Evolutionary conservation across 1,140 invertebrate genomes (phyloP).

Genomic region (Bombus confusus): DNA sequence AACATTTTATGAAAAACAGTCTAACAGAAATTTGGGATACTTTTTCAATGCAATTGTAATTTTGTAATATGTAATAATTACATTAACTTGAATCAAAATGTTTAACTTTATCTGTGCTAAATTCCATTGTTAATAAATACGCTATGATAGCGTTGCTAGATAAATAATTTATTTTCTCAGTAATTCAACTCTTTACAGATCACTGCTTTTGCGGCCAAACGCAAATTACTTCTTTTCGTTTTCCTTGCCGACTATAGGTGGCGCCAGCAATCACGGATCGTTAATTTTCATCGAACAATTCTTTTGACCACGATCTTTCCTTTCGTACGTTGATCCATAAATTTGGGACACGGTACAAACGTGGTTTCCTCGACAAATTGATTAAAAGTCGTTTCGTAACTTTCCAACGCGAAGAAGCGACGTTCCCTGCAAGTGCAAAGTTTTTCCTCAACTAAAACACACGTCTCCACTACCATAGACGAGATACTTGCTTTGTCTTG

Average conservation of each 20-base stretch:
- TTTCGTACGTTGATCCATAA: background rate
- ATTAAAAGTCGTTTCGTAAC: background rate
- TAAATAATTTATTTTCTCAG: background rate
- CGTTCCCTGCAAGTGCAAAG: background rate
- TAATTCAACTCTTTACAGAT: background rate
- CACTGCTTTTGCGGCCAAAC: constrained; percentile 13
- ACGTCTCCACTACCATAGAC: too few relatives aligned
- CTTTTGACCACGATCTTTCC: too few relatives aligned
- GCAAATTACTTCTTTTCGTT: background rate
- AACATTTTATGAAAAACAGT: too few relatives aligned
- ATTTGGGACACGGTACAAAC: background rate
- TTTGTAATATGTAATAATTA: background rate
- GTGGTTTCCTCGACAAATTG: background rate
- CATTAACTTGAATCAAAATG: background rate
- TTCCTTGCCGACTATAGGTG: constrained; percentile 3
- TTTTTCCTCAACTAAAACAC: background rate
- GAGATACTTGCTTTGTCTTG: too few relatives aligned
- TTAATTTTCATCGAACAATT: background rate
- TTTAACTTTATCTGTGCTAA: too few relatives aligned
- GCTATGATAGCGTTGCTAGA: too few relatives aligned
- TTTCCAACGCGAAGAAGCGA: background rate
- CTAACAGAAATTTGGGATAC: too few relatives aligned
- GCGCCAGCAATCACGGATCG: constrained; percentile 1
- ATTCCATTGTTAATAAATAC: too few relatives aligned
- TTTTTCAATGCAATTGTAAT: too few relatives aligned